phyloP scores from a whole-genome alignment of 2,888 invertebrate species.

The Catocala fraxini region DNA sequence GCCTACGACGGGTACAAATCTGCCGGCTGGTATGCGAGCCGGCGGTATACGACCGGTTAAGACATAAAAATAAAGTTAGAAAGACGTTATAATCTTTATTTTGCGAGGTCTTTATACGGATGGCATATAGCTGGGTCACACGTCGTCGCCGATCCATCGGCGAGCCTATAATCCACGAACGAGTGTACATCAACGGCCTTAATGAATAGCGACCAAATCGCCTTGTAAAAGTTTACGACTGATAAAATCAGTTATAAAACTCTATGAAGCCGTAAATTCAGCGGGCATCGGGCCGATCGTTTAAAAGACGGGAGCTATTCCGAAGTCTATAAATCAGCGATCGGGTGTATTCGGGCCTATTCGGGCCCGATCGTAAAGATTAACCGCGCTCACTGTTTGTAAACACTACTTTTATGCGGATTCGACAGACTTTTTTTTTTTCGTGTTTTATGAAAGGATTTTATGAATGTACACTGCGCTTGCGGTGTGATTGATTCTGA shows the following conservation, averaged over 20 bases:
- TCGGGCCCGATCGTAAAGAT: conserved; percentile 79
- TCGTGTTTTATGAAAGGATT: conserved; percentile 61
- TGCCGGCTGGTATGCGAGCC: too few relatives aligned
- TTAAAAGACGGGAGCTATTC: conserved; percentile 81
- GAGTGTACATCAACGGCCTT: conserved; percentile 47
- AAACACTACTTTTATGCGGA: conserved; percentile 79
- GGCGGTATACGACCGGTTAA: too few relatives aligned
- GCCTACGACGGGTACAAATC: too few relatives aligned
- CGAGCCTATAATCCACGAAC: conserved; percentile 32
- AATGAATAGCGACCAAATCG: conserved; percentile 75
- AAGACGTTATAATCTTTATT: conserved; percentile 21
- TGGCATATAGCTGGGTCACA: conserved; percentile 15
- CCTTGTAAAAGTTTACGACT: conserved; percentile 82
- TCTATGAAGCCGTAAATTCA: conserved; percentile 80
- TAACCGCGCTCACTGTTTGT: conserved; percentile 77
- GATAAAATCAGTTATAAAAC: conserved; percentile 86
- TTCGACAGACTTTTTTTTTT: conserved; percentile 69
- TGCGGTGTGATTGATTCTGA: conserved; percentile 52
- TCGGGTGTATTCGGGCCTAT: conserved; percentile 72
- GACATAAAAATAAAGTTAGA: conserved; percentile 16
- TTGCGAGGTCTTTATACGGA: conserved; percentile 11
- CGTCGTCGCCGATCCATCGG: conserved; percentile 15
- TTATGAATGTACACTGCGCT: conserved; percentile 59
- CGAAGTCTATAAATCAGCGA: conserved; percentile 79
- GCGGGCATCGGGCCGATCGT: conserved; percentile 66